Conservation (phyloP, 2,797 vertebrate genomes). For the Allobates femoralis region DNA sequence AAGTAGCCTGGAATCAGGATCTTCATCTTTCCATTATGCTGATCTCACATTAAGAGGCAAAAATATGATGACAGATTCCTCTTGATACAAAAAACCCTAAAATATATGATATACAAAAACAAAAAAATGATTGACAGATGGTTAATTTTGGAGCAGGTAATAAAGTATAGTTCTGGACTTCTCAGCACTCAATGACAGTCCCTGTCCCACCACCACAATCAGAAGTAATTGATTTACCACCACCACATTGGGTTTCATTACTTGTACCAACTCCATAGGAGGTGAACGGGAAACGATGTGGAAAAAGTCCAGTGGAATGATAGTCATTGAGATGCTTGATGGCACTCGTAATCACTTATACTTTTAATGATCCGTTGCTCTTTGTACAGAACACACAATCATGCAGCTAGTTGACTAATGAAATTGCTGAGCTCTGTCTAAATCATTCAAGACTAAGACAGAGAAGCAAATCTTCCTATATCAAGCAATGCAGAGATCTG, state of each 20-base stretch:
- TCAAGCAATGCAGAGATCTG: background rate
- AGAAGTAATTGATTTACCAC: constrained; percentile 41
- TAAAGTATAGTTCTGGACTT: constrained; percentile 15
- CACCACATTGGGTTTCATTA: constrained; percentile 23
- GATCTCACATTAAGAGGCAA: no score
- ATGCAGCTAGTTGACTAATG: constrained; percentile 41
- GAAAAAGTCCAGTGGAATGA: constrained; percentile 37
- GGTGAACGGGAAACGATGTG: constrained; percentile 35
- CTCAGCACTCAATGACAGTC: no score
- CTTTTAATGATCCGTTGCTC: constrained; percentile 47
- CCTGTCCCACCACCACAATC: background rate
- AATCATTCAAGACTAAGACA: background rate
- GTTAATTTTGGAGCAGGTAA: constrained; percentile 41
- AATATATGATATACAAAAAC: background rate
- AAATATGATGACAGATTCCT: no score
- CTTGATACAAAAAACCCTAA: constrained; percentile 46
- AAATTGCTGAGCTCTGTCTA: constrained; percentile 24
- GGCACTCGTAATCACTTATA: constrained; percentile 52
- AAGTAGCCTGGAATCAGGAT: no score
- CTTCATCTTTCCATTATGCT: no score
- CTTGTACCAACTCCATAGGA: constrained; percentile 43
- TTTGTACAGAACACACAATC: constrained; percentile 47
- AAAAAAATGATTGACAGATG: constrained; percentile 17
- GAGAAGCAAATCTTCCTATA: constrained; percentile 10
- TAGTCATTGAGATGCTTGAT: constrained; percentile 59